Conservation (phyloP, 2,113 vertebrate species). For the Melanotaenia duboulayi region DNA sequence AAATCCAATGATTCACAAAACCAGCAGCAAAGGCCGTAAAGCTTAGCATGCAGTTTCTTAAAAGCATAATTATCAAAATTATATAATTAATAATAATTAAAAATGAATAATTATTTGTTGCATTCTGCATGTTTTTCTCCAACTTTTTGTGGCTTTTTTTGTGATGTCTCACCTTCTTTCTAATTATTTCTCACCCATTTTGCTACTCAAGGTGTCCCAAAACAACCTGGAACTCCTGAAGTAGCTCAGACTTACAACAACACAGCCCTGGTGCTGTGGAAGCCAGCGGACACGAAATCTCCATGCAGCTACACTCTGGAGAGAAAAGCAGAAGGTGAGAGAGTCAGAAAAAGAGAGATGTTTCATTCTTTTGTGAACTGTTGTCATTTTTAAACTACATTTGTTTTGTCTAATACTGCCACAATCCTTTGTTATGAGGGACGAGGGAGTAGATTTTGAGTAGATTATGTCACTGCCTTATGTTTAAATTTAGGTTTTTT, state of each 20-base stretch:
- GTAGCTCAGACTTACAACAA: slow-evolving; percentile 93
- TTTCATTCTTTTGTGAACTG: background rate
- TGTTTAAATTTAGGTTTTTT: slow-evolving; percentile 17
- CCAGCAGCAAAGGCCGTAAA: no score
- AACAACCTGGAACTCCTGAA: slow-evolving; percentile 90
- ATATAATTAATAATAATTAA: no score
- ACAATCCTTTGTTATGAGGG: background rate
- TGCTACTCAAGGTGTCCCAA: slow-evolving; percentile 85
- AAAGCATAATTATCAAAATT: no score
- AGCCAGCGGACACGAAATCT: slow-evolving; percentile 87
- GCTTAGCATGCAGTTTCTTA: no score
- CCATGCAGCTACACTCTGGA: slow-evolving; percentile 93
- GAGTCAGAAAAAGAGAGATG: background rate
- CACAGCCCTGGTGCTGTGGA: slow-evolving; percentile 94
- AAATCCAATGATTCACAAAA: no score
- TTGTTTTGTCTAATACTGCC: background rate
- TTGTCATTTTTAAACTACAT: background rate
- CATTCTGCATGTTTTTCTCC: no score
- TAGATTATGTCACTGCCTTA: background rate
- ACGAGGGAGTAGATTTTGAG: no score
- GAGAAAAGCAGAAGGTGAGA: slow-evolving; percentile 86
- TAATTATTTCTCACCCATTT: background rate
- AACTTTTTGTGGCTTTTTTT: no score
- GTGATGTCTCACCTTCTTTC: no score
- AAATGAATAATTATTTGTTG: no score